These are phyloP conservation scores for Gavia stellata DNA, from an alignment of 2,113 vertebrate species.

Conservation along the genomic window DNA sequence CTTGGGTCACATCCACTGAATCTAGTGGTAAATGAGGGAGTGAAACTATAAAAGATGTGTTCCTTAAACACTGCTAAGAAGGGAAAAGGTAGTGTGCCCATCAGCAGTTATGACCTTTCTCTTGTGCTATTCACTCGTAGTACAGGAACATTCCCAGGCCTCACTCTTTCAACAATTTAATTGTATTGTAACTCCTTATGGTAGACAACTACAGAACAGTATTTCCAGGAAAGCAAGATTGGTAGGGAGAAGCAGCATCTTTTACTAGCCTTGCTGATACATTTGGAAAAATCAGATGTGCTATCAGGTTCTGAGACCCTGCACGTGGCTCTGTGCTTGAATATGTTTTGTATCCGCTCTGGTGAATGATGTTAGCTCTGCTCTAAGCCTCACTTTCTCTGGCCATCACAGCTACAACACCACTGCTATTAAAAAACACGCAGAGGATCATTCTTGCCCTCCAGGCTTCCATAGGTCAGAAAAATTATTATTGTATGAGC, in stretches of 20 bases:
- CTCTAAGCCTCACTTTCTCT: not conserved
- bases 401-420: not conserved
- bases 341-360: not conserved
- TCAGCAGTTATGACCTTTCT: not conserved
- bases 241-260: not conserved
- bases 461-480: not conserved
- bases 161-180: not conserved
- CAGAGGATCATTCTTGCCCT: not conserved
- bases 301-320: not conserved
- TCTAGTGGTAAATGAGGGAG: not conserved
- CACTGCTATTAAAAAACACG: not conserved
- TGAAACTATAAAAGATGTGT: not conserved
- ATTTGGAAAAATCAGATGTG: not conserved
- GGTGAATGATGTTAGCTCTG: not conserved
- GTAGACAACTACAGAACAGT: not conserved
- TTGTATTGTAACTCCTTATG: not conserved
- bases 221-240: not conserved
- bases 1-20: not conserved
- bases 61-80: not conserved
- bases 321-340: not conserved
- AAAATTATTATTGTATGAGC: not conserved
- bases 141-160: not conserved
- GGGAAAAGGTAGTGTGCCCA: not conserved
- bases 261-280: not conserved
- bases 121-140: not conserved